A percentile compares a stretch with the other conserved stretches of the same genome.
These are phyloP conservation scores for Sporophila hypoxantha DNA, from an alignment of 2,113 vertebrate species.

Conservation along the genomic window DNA sequence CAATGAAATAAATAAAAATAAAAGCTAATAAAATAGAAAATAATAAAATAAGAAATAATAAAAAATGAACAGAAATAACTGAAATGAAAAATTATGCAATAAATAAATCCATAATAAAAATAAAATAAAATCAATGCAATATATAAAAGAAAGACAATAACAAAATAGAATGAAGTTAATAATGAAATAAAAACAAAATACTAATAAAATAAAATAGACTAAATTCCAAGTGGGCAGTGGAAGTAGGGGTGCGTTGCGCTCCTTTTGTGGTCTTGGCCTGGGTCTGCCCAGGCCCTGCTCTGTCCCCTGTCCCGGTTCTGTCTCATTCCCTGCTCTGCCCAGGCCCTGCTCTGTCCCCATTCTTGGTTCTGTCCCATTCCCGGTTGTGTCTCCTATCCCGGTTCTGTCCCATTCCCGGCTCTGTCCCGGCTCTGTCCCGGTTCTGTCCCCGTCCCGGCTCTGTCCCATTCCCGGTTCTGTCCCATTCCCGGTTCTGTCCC, in stretches of 20 bases:
- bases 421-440: too few species aligned
- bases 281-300: too few species aligned
- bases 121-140: not conserved
- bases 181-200: not conserved
- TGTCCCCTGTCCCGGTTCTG: too few species aligned
- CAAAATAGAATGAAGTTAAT: too few species aligned
- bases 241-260: rapidly evolving
- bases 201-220: not conserved
- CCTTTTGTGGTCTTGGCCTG: not conserved
- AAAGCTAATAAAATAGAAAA: not conserved
- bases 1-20: not conserved
- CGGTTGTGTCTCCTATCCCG: too few species aligned
- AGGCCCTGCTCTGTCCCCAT: too few species aligned
- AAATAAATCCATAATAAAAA: not conserved
- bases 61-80: not conserved
- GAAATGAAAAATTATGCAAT: not conserved
- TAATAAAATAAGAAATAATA: not conserved
- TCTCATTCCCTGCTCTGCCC: too few species aligned
- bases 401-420: too few species aligned
- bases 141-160: not conserved
- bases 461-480: too few species aligned
- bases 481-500: too few species aligned
- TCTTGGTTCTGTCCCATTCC: too few species aligned
- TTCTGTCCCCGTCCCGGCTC: too few species aligned
- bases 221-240: not conserved